Base-by-base conservation (phyloP, 2,888 invertebrate species). In the Drosophila melanosoma region DNA sequence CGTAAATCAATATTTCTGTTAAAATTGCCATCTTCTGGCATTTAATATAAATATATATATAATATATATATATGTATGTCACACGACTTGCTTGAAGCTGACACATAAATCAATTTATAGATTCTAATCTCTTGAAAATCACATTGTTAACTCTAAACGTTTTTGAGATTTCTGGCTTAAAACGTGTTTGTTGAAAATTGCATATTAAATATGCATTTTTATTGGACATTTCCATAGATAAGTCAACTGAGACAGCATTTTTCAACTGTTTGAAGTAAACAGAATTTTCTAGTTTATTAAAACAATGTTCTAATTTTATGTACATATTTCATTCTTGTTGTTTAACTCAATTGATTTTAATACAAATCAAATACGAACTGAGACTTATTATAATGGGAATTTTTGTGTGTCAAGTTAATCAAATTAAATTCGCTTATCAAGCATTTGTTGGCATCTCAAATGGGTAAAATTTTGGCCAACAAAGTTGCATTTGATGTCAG, bases 381-480 rank as follows among this genome's bases (percentile, higher is more conserved):
- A 23, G 12, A 15, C 1, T 15, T 23, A 20, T 15, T 17, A 5
- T 3, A 35, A 35, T 23, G 23, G 5, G 20, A 15, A 20, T 15
- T 26, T 11, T 11, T 36, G 3, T n/a, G 3, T 12, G 38, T 8
- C 38, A 12, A 17, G n/a, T 33, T 69, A 75, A 74, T 69, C 63
- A 67, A 80, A 76, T 80, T 69, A 36, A 58, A 66, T 48, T 54
- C 35, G 53, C 35, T 74, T 61, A 74, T 48, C 40, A 23, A 49
- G 26, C n/a, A 52, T 32, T 20, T 40, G 12, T 33, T 29, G 12
- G 11, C 36, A 20, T 26, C 20, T 20, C n/a, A 32, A 15, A 54
- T 49, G 36, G 54, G 6, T 23, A 54, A 45, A 15, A 23, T 15
- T 23, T 23, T 15, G 12, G 26, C 11, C 11, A 12, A 17, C n/a